Evolutionary conservation across 2,113 vertebrate species (phyloP).

Genomic region (Empidonax alnorum): DNA sequence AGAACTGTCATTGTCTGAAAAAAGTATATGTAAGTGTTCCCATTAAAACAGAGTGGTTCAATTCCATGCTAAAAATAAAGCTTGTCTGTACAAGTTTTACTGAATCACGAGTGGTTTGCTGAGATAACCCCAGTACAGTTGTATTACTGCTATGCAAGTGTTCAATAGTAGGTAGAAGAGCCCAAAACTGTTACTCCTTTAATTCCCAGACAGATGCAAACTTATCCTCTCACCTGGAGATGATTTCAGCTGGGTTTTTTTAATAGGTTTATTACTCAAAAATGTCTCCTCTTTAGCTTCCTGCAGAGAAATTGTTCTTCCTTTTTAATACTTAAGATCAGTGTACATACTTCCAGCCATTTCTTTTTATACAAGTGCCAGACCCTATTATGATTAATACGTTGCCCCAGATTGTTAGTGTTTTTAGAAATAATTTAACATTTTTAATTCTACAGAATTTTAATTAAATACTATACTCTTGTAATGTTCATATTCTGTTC

Average conservation of each 20-base stretch:
- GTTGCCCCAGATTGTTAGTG: background rate
- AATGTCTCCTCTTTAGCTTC: background rate
- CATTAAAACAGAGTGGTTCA: background rate
- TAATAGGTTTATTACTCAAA: background rate
- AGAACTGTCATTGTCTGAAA: background rate
- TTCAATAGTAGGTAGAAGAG: background rate
- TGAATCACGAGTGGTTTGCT: background rate
- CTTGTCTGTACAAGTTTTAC: background rate
- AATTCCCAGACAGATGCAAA: background rate
- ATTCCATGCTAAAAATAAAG: constrained; percentile 1
- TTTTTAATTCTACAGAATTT: background rate
- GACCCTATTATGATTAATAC: background rate
- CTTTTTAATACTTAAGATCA: background rate
- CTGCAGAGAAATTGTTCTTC: background rate
- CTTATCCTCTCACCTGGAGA: background rate
- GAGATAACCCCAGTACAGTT: background rate
- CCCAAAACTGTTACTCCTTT: background rate
- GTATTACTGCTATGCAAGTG: background rate
- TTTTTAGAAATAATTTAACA: background rate
- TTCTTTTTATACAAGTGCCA: background rate
- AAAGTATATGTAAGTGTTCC: background rate
- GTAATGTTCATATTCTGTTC: background rate
- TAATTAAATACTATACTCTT: background rate
- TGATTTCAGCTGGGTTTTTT: background rate
- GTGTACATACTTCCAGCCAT: background rate